Evolutionary conservation across 1,140 invertebrate species (phyloP).

Genomic region (Drosophila obscura): DNA sequence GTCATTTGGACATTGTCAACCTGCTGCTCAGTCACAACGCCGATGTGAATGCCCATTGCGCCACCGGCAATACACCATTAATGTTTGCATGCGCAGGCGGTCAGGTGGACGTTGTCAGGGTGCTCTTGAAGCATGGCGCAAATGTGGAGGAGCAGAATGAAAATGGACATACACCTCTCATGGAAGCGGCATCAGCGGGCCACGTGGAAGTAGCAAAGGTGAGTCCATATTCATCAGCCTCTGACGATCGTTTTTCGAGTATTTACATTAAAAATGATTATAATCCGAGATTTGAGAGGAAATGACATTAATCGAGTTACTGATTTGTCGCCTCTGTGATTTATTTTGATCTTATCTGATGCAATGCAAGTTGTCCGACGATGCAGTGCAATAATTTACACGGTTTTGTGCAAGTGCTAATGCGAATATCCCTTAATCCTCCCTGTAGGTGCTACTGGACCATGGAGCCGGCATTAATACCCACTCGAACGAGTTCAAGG

Average conservation of each 20-base stretch:
- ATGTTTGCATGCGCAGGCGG: conserved; percentile 99
- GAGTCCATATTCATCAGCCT: conserved; percentile 8
- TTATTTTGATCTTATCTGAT: conserved; percentile 84
- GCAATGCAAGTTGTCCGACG: background rate
- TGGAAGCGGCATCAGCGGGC: conserved; percentile 99
- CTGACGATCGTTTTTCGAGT: background rate
- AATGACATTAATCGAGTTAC: conserved; percentile 70
- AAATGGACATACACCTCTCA: conserved; percentile 99
- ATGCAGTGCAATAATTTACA: background rate
- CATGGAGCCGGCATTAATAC: conserved; percentile 98
- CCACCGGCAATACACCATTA: conserved; percentile 97
- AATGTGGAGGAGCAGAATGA: conserved; percentile 99
- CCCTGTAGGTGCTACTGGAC: conserved; percentile 87
- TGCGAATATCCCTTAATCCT: background rate
- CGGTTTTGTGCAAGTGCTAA: background rate
- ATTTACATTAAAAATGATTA: conserved; percentile 68
- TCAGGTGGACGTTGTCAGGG: conserved; percentile 95
- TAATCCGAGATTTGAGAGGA: conserved; percentile 82
- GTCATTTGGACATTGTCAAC: conserved; percentile 96
- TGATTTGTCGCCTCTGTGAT: conserved; percentile 68
- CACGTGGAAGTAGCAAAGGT: conserved; percentile 96
- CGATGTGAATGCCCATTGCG: conserved; percentile 98
- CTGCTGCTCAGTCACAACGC: conserved; percentile 95
- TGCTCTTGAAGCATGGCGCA: conserved; percentile 94
- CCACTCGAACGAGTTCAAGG: conserved; percentile 99